Conservation (phyloP, 2,113 vertebrate genomes). For the Mola mola region DNA sequence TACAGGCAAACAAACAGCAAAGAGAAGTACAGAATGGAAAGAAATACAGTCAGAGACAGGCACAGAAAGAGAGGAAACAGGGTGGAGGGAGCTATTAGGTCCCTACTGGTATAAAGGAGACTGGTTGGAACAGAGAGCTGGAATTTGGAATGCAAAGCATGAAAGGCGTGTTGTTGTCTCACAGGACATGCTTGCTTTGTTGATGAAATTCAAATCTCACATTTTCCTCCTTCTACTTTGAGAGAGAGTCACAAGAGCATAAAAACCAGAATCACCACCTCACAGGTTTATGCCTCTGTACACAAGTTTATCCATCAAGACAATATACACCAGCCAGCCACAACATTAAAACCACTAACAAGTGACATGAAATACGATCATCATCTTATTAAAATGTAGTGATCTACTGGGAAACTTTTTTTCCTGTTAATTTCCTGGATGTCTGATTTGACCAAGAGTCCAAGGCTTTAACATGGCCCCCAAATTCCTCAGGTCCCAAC, state of each 20-base stretch:
- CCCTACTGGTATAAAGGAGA: slow-evolving; percentile 28
- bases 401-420: no score
- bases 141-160: slow-evolving; percentile 42
- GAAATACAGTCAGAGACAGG: slow-evolving; percentile 15
- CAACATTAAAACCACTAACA: no score
- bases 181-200: slow-evolving; percentile 39
- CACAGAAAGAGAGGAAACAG: slow-evolving; percentile 16
- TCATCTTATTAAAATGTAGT: no score
- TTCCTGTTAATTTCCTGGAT: no score
- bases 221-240: slow-evolving; percentile 28
- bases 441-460: no score
- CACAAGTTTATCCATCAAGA: no score
- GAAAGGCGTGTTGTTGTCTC: slow-evolving; percentile 37
- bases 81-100: slow-evolving; percentile 40
- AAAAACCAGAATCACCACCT: no score
- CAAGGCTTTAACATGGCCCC: no score
- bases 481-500: no score
- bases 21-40: slow-evolving; percentile 14
- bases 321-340: no score
- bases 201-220: slow-evolving; percentile 55
- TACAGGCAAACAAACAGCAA: slow-evolving; percentile 26
- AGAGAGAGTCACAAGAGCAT: slow-evolving; percentile 7
- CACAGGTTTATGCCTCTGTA: no score
- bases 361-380: no score
- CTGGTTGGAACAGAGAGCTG: slow-evolving; percentile 31